Base-by-base conservation (phyloP, 2,797 vertebrate species). In the Vultur gryphus region DNA sequence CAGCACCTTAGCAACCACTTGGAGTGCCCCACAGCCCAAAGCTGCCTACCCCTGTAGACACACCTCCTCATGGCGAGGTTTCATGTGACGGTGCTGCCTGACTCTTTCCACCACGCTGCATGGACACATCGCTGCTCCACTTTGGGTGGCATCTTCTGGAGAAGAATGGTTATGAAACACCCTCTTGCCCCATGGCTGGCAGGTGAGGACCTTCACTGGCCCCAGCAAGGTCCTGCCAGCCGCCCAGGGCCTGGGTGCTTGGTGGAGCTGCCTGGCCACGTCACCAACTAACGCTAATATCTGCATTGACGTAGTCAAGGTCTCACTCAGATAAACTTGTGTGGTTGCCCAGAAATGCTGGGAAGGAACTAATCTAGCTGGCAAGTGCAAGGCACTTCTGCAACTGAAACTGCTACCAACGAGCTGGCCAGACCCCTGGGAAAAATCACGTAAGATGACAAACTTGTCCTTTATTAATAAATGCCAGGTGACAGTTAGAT, bases 391-490 rank as follows among this genome's bases (percentile, higher is more conserved):
- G 51, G 16, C 28, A 76, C 23, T 87, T 82, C 43, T 86, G 39
- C 78, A 90, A 3, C 72, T 83, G 61, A 79, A 77, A 35, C 77
- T 67, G 73, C 73, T 65, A 72, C 70, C 58, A 86, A 59, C 11
- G 8, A 55, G 44, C 16, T 82, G 77, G 80, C 59, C 33, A 89
- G 54, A 25, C 12, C 33, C 26, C 39, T 83, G 57, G 88, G 88
- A 87, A 95, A 92, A 95, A 82, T 54, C 83, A 37, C 4, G 15
- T 33, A 57, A 43, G 59, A 84, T 5, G 37, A 90, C 48, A 89
- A 87, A 85, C 28, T 73, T 95, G 49, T 81, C 72, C 66, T 96
- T 93, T 84, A 55, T 66, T 93, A 61, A 78, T 93, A 88, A 78
- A 84, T 84, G 41, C 48, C 81, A 73, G 66, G 35, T 93, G 77